Percentiles rank a stretch among this genome's conserved stretches.
phyloP scores from a whole-genome alignment of 2,113 vertebrate species.

The Siniperca chuatsi region DNA sequence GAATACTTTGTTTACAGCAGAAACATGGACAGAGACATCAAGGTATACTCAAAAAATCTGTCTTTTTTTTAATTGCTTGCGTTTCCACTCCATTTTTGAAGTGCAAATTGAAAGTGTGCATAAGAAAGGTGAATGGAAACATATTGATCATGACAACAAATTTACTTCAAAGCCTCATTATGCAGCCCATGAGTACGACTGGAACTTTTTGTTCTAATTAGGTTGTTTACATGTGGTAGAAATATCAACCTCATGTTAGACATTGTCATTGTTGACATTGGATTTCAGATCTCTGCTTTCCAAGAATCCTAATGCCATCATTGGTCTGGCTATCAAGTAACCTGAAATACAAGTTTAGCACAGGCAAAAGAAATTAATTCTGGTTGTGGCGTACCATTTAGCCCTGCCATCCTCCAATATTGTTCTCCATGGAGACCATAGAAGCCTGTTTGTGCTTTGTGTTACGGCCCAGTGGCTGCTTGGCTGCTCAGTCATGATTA shows the following conservation, averaged over 20 bases:
- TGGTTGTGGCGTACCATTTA: slow-evolving; percentile 26
- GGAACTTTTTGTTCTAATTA: background rate
- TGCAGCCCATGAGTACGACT: background rate
- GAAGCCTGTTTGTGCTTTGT: slow-evolving; percentile 73
- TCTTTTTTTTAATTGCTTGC: background rate
- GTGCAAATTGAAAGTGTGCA: background rate
- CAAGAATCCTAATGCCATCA: background rate
- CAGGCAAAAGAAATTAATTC: background rate
- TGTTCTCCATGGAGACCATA: slow-evolving; percentile 63
- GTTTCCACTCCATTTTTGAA: background rate
- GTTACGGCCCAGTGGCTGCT: slow-evolving; percentile 70
- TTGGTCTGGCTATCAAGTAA: background rate
- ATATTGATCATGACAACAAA: background rate
- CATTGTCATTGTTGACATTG: background rate
- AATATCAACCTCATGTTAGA: background rate
- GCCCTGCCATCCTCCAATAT: slow-evolving; percentile 19
- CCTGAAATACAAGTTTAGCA: background rate
- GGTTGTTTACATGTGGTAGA: background rate
- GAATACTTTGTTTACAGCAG: background rate
- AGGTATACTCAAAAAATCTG: no score
- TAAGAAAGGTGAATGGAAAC: background rate
- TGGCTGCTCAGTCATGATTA: slow-evolving; percentile 80
- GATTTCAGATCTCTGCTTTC: slow-evolving; percentile 3
- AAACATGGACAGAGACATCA: background rate
- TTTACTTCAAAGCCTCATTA: background rate